A percentile compares a stretch with the other conserved stretches of the same genome.
Evolutionary conservation across 2,888 invertebrate genomes (phyloP).

Genomic region (Scaptomyza flava): DNA sequence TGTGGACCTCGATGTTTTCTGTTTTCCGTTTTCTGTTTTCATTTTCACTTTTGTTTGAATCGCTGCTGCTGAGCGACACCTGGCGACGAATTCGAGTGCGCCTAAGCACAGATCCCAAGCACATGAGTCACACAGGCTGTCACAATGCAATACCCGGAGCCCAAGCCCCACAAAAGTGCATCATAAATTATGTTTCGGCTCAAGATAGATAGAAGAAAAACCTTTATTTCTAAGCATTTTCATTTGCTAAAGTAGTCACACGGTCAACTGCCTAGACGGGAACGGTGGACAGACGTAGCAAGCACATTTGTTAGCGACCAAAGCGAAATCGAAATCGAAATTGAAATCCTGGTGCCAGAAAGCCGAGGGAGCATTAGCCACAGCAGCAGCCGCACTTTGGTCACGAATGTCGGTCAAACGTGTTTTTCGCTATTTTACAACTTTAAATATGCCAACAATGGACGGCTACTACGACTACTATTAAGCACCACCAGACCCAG

Average conservation of each 20-base stretch:
- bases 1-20: conserved; percentile 10
- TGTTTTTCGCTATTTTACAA: conserved; percentile 79
- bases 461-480: conserved; percentile 23
- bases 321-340: conserved; percentile 75
- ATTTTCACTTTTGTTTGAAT: conserved; percentile 62
- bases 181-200: conserved; percentile 75
- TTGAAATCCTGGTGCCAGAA: conserved; percentile 66
- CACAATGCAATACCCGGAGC: conserved; percentile 31
- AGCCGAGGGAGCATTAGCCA: conserved; percentile 14
- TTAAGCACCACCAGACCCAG: conserved; percentile 19
- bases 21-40: conserved; percentile 11
- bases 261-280: conserved; percentile 64
- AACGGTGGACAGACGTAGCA: conserved; percentile 41
- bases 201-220: conserved; percentile 19
- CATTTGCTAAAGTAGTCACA: conserved; percentile 79
- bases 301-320: conserved; percentile 71
- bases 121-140: conserved; percentile 67
- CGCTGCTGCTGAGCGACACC: conserved; percentile 61
- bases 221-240: conserved; percentile 64
- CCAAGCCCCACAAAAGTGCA: conserved; percentile 72
- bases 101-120: conserved; percentile 24
- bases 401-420: conserved; percentile 79
- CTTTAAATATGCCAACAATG: conserved; percentile 80
- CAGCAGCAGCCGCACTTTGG: conserved; percentile 64
- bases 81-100: conserved; percentile 43